A percentile compares a stretch with the other conserved stretches of the same genome.
These are phyloP conservation scores for Tapirus indicus DNA, from an alignment of 2,797 vertebrate species.

Conservation along the genomic window DNA sequence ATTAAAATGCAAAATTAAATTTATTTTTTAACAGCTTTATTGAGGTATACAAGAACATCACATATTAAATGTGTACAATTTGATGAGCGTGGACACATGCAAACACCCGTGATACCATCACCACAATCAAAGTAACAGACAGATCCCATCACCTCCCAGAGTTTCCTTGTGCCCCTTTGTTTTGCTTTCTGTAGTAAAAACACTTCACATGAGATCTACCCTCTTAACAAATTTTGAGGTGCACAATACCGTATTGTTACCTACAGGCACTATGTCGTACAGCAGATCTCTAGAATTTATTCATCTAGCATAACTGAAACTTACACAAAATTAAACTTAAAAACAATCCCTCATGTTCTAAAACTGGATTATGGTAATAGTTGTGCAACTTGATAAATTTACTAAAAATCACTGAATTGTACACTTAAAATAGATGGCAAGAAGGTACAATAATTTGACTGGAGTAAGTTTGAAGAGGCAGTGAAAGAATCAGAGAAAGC, in stretches of 20 bases:
- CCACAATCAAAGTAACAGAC: neutral
- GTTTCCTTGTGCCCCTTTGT: neutral
- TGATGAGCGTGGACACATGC: neutral
- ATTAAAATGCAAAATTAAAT: neutral
- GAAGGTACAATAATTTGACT: neutral
- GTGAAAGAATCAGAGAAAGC: neutral
- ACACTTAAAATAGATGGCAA: neutral
- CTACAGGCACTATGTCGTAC: too few species aligned
- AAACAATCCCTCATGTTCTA: neutral
- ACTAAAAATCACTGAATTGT: neutral
- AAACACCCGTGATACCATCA: neutral
- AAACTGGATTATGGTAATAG: neutral
- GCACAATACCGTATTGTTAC: fast-evolving
- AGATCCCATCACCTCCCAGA: neutral
- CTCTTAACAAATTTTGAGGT: neutral
- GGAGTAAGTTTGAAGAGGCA: neutral
- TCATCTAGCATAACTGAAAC: neutral
- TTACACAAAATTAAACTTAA: neutral
- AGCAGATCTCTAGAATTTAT: neutral
- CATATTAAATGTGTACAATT: too few species aligned
- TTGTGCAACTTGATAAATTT: neutral
- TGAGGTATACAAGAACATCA: neutral
- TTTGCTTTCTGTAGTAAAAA: neutral
- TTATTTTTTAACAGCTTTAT: neutral
- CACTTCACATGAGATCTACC: neutral